Evolutionary conservation across 2,888 invertebrate genomes (phyloP).

Genomic region (Sisyra terminalis): DNA sequence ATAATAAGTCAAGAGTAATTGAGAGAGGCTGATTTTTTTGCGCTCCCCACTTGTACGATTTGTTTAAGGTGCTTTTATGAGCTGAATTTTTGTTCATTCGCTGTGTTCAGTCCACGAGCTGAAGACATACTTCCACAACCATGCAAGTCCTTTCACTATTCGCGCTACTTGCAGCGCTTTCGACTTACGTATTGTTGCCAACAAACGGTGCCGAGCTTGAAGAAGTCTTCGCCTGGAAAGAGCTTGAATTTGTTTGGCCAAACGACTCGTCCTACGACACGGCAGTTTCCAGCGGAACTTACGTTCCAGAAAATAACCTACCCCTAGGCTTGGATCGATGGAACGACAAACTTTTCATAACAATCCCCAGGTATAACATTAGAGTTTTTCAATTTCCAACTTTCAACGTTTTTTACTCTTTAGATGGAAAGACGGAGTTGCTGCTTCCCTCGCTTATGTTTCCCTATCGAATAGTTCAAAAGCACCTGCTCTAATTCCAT

Average conservation of each 20-base stretch:
- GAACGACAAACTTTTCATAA: constrained; percentile 52
- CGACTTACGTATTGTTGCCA: too few species aligned
- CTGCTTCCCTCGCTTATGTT: constrained; percentile 50
- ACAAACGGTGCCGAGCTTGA: constrained; percentile 16
- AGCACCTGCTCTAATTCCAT: constrained; percentile 56
- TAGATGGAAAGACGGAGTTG: constrained; percentile 50
- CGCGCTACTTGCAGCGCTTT: too few species aligned
- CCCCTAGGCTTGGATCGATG: constrained; percentile 55
- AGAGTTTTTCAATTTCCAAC: too few species aligned
- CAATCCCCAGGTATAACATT: constrained; percentile 49
- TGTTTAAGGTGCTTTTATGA: too few species aligned
- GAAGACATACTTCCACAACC: too few species aligned
- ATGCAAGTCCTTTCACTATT: too few species aligned
- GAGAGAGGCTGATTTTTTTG: too few species aligned
- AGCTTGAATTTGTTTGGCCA: constrained; percentile 50
- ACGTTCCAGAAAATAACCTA: constrained; percentile 46
- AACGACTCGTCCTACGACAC: constrained; percentile 36
- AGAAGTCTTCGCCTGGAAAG: constrained; percentile 52
- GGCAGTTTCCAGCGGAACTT: constrained; percentile 41
- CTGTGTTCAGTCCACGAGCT: too few species aligned
- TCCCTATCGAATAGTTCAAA: constrained; percentile 38
- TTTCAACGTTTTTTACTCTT: too few species aligned
- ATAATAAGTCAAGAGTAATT: too few species aligned
- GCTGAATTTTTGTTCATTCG: too few species aligned
- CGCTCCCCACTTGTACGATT: too few species aligned